Evolutionary conservation across 2,113 vertebrate genomes (phyloP).

Genomic region (Ibidorhyncha struthersii): DNA sequence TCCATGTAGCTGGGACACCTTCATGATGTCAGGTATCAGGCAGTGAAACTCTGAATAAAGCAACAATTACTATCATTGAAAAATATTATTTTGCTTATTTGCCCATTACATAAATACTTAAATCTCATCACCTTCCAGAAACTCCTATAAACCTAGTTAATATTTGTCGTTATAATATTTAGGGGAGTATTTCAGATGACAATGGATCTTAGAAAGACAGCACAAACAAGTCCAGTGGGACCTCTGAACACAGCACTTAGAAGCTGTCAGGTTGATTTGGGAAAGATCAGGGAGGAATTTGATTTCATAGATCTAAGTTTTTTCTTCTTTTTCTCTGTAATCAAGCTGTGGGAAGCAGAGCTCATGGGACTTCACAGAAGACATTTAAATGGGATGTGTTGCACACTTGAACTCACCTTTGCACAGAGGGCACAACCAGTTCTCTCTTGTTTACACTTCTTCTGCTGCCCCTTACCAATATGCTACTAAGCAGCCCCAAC

Average conservation of each 20-base stretch:
- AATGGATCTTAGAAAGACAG: not conserved
- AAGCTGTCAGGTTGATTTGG: not conserved
- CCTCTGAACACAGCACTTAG: not conserved
- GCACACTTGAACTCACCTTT: not conserved
- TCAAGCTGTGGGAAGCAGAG: not conserved
- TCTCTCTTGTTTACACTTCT: not conserved
- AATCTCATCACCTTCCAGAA: not conserved
- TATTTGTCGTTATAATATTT: not conserved
- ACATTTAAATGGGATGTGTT: not conserved
- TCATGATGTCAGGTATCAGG: rapidly evolving
- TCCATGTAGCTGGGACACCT: rapidly evolving
- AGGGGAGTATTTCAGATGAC: not conserved
- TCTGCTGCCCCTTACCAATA: not conserved
- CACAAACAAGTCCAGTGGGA: not conserved
- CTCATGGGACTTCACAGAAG: not conserved
- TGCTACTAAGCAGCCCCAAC: not conserved
- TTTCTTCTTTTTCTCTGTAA: not conserved
- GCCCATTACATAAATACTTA: not conserved
- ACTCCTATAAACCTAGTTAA: not conserved
- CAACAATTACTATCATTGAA: not conserved
- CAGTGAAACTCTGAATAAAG: not conserved
- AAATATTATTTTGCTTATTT: not conserved
- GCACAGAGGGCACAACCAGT: not conserved
- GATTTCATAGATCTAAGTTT: not conserved
- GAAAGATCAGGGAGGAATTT: not conserved